A percentile compares a stretch with the other conserved stretches of the same genome.
Evolutionary conservation across 2,888 invertebrate genomes (phyloP).

Genomic region (Scrobipalpa costella): DNA sequence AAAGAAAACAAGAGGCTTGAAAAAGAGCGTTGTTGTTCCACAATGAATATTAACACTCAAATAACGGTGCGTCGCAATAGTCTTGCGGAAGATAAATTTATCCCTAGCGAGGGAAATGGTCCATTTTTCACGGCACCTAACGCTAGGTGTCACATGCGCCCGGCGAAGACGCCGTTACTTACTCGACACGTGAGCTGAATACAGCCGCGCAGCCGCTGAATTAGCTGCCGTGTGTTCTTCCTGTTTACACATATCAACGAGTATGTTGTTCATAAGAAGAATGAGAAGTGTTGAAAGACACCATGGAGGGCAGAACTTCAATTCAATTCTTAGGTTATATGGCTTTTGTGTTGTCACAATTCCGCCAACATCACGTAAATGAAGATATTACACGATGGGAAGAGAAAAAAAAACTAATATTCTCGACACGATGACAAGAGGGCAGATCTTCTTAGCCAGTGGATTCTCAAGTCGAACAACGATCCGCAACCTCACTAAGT

Average conservation of each 20-base stretch:
- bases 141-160: constrained; percentile 72
- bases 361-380: too few species aligned
- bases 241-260: constrained; percentile 3
- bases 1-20: constrained; percentile 1
- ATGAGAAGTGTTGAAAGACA: too few species aligned
- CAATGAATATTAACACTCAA: constrained; percentile 78
- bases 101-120: constrained; percentile 67
- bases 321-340: too few species aligned
- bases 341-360: too few species aligned
- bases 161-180: constrained; percentile 75
- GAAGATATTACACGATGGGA: too few species aligned
- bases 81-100: constrained; percentile 76
- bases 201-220: constrained; percentile 56
- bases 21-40: constrained; percentile 53
- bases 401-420: too few species aligned
- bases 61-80: constrained; percentile 67
- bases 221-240: constrained; percentile 60
- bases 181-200: constrained; percentile 67
- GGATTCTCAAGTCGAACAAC: too few species aligned
- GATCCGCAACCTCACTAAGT: too few species aligned
- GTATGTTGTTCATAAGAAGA: background rate
- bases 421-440: too few species aligned
- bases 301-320: too few species aligned
- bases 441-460: too few species aligned
- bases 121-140: constrained; percentile 79